Conservation (phyloP, 2,888 invertebrate genomes). For the Anaspis maculata region DNA sequence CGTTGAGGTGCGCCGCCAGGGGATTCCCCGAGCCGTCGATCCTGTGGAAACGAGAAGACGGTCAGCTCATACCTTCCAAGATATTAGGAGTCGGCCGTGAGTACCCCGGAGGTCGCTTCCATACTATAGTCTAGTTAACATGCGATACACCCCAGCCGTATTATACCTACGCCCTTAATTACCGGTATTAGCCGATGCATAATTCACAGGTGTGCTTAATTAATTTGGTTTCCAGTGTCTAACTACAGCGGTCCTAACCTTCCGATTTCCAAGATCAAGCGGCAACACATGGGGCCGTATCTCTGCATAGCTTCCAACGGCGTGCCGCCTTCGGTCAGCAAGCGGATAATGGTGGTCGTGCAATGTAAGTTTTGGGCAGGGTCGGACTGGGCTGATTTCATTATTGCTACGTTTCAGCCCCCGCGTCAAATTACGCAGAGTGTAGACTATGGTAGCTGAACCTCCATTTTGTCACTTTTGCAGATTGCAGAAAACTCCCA, state of each 20-base stretch:
- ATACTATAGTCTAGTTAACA: not conserved
- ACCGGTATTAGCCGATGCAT: no score
- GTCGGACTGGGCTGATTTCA: no score
- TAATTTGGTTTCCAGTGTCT: no score
- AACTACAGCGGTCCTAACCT: constrained; percentile 59
- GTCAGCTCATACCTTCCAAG: constrained; percentile 58
- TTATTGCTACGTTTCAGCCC: constrained; percentile 2
- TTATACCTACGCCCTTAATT: no score
- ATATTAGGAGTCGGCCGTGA: no score
- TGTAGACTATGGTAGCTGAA: no score
- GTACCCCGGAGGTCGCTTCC: not conserved
- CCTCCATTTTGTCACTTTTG: no score
- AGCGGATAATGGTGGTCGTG: constrained; percentile 75
- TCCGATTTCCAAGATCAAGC: constrained; percentile 59
- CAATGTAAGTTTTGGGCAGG: constrained; percentile 58
- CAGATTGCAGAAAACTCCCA: no score
- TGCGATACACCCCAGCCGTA: no score
- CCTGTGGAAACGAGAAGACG: constrained; percentile 79
- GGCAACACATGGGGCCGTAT: constrained; percentile 75
- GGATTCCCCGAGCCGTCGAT: constrained; percentile 84
- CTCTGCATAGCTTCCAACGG: constrained; percentile 77
- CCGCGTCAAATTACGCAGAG: constrained; percentile 1
- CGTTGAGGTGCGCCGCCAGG: constrained; percentile 77
- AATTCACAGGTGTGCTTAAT: no score
- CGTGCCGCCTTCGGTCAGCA: constrained; percentile 81